phyloP scores from a whole-genome alignment of 2,797 vertebrate genomes.

The Rhinichthys osculus region DNA sequence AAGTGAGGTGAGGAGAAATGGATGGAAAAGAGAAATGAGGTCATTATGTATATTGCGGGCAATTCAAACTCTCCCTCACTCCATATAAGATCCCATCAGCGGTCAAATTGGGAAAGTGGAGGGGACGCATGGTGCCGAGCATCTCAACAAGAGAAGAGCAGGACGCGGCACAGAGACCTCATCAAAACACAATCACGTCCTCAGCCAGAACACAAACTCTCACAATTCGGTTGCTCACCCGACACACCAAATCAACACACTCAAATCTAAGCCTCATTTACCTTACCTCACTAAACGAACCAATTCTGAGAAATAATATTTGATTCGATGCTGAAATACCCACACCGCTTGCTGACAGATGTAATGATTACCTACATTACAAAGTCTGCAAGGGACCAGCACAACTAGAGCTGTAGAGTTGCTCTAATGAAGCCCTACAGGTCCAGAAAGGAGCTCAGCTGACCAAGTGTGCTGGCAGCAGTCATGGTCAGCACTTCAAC shows the following conservation, averaged over 20 bases:
- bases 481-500: slow-evolving; percentile 73
- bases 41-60: slow-evolving; percentile 87
- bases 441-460: background rate
- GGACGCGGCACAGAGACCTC: slow-evolving; percentile 75
- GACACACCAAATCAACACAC: slow-evolving; percentile 48
- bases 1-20: slow-evolving; percentile 52
- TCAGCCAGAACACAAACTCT: slow-evolving; percentile 68
- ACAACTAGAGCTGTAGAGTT: background rate
- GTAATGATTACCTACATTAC: slow-evolving; percentile 40
- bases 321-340: slow-evolving; percentile 44
- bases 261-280: slow-evolving; percentile 35
- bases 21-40: slow-evolving; percentile 79
- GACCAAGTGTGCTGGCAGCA: slow-evolving; percentile 28
- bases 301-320: slow-evolving; percentile 14
- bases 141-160: slow-evolving; percentile 75
- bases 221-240: background rate
- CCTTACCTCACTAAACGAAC: slow-evolving; percentile 35
- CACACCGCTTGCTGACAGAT: slow-evolving; percentile 29
- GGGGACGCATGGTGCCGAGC: slow-evolving; percentile 73
- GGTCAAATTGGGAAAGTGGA: slow-evolving; percentile 86
- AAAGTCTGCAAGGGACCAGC: background rate
- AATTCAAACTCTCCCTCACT: slow-evolving; percentile 88
- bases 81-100: slow-evolving; percentile 91
- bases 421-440: slow-evolving; percentile 17
- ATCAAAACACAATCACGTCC: slow-evolving; percentile 81